These are phyloP conservation scores for human DNA, from an alignment of 2,113 vertebrate species.

Conservation along the genomic window DNA sequence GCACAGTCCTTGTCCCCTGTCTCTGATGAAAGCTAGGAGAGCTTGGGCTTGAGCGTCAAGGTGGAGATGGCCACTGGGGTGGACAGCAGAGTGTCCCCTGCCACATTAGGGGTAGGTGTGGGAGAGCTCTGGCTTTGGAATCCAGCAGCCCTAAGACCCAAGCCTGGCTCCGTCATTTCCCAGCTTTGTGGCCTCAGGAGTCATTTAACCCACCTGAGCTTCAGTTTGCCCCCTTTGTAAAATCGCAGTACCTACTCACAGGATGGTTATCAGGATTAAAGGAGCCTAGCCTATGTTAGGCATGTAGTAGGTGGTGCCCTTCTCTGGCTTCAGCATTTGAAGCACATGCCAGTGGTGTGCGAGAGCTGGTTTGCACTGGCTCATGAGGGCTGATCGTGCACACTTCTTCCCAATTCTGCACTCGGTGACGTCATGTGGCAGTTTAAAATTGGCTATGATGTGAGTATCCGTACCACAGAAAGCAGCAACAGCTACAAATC, in stretches of 20 bases:
- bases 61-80: neutral
- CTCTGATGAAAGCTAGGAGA: neutral
- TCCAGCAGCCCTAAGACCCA: neutral
- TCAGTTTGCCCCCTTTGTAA: neutral
- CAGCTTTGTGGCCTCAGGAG: neutral
- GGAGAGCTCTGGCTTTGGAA: neutral
- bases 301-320: neutral
- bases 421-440: slow-evolving; percentile 11
- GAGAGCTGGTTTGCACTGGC: neutral
- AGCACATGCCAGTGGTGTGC: neutral
- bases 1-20: neutral
- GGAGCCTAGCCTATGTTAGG: neutral
- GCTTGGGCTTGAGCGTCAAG: neutral
- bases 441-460: neutral
- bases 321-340: neutral
- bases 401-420: neutral
- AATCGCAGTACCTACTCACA: neutral
- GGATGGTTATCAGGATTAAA: neutral
- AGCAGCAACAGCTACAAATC: slow-evolving; percentile 13
- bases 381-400: neutral
- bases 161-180: neutral
- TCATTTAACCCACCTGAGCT: neutral
- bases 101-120: neutral
- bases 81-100: neutral
- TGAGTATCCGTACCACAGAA: slow-evolving; percentile 16